Conservation (phyloP, 2,888 invertebrate species). For the Limenitis camilla region DNA sequence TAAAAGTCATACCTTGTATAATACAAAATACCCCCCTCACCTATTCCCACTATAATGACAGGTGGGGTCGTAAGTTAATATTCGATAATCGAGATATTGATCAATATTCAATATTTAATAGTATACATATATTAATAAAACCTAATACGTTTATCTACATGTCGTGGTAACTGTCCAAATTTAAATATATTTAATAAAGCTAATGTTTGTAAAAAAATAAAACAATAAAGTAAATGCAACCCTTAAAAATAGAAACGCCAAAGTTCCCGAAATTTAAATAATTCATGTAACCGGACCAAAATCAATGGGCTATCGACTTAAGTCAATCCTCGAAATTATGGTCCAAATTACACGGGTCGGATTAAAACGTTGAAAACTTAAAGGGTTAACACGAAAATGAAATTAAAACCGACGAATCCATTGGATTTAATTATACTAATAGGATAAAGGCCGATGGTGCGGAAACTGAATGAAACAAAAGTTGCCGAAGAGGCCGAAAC, state of each 20-base stretch:
- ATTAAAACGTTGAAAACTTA: slow-evolving; percentile 31
- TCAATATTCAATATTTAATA: too few species aligned
- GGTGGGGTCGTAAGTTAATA: too few species aligned
- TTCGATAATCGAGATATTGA: too few species aligned
- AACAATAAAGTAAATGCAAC: background rate
- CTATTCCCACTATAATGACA: too few species aligned
- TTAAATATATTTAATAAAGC: background rate
- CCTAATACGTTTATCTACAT: too few species aligned
- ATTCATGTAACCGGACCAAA: slow-evolving; percentile 5
- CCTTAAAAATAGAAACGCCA: slow-evolving; percentile 1
- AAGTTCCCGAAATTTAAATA: slow-evolving; percentile 8
- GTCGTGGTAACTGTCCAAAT: too few species aligned
- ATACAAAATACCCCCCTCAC: too few species aligned
- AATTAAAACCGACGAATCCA: slow-evolving; percentile 46
- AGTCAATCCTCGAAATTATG: slow-evolving; percentile 17
- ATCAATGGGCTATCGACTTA: slow-evolving; percentile 16
- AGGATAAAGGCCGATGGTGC: slow-evolving; percentile 51
- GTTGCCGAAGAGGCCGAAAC: slow-evolving; percentile 37
- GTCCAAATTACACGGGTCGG: slow-evolving; percentile 19
- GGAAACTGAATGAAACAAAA: slow-evolving; percentile 42
- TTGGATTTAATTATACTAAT: slow-evolving; percentile 62
- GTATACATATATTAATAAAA: too few species aligned
- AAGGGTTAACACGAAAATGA: slow-evolving; percentile 42
- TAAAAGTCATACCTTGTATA: too few species aligned
- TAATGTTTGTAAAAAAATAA: background rate